Percentiles rank a stretch among this genome's conserved stretches.
phyloP scores from a whole-genome alignment of 1,140 invertebrate genomes.

The Colletes latitarsis region DNA sequence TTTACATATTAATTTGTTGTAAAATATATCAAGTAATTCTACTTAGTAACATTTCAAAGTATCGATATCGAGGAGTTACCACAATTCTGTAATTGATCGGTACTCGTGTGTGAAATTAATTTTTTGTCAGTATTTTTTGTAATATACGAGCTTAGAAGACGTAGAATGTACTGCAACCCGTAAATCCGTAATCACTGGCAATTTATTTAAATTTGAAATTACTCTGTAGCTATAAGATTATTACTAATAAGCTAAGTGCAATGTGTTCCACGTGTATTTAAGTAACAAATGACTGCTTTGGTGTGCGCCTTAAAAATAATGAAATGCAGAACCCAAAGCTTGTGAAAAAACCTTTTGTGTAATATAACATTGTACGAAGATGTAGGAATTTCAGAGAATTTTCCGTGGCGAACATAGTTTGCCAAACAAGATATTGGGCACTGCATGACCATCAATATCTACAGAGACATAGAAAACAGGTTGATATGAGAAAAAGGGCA shows the following conservation, averaged over 20 bases:
- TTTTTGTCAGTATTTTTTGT: conserved; percentile 63
- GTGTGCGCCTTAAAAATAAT: conserved; percentile 75
- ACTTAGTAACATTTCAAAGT: conserved; percentile 43
- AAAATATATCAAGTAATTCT: conserved; percentile 37
- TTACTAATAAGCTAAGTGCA: conserved; percentile 73
- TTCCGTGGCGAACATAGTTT: conserved; percentile 39
- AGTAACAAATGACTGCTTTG: conserved; percentile 76
- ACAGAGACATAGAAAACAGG: conserved; percentile 9
- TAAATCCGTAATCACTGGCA: conserved; percentile 37
- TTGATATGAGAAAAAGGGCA: conserved; percentile 26
- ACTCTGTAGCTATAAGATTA: conserved; percentile 54
- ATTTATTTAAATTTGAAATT: conserved; percentile 57
- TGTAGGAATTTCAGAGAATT: conserved; percentile 40
- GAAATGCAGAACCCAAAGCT: conserved; percentile 59
- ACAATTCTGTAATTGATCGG: conserved; percentile 25
- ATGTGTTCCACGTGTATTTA: conserved; percentile 77
- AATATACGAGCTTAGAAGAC: conserved; percentile 51
- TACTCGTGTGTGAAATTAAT: conserved; percentile 41
- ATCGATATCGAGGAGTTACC: conserved; percentile 28
- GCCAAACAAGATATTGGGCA: conserved; percentile 39
- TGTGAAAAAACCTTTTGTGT: conserved; percentile 52
- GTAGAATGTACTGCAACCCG: conserved; percentile 50
- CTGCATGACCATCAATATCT: conserved; percentile 41
- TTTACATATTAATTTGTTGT: conserved; percentile 49
- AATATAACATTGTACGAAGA: conserved; percentile 53